Evolutionary conservation across 2,797 vertebrate species (phyloP).

Genomic region (Anolis apletophallus): DNA sequence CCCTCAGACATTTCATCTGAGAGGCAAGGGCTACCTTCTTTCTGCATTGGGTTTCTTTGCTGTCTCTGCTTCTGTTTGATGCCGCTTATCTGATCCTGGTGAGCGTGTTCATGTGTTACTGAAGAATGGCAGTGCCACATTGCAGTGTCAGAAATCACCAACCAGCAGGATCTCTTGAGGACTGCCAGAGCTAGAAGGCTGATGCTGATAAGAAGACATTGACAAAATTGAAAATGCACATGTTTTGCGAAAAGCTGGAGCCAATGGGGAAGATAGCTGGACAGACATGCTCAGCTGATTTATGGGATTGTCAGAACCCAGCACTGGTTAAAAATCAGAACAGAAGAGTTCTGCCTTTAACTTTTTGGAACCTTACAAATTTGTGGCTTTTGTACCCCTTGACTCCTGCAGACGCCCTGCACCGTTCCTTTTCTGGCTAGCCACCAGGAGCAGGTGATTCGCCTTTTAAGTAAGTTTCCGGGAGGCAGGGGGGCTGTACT

Average conservation of each 20-base stretch:
- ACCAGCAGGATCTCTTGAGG: slow-evolving; percentile 40
- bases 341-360: not conserved
- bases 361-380: no score
- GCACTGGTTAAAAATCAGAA: not conserved
- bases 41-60: slow-evolving; percentile 17
- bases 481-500: no score
- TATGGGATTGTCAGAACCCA: slow-evolving; percentile 17
- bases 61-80: slow-evolving; percentile 19
- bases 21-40: slow-evolving; percentile 1
- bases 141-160: slow-evolving; percentile 40
- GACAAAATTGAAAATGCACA: slow-evolving; percentile 42
- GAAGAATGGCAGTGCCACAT: slow-evolving; percentile 44
- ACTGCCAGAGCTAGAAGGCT: slow-evolving; percentile 41
- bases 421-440: no score
- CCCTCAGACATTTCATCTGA: slow-evolving; percentile 20
- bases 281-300: not conserved
- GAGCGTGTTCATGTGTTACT: slow-evolving; percentile 27
- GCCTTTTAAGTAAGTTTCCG: no score
- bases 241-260: slow-evolving; percentile 28
- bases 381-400: no score
- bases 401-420: no score
- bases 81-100: slow-evolving; percentile 36
- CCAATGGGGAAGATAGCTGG: slow-evolving; percentile 9
- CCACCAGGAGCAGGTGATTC: not conserved
- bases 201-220: slow-evolving; percentile 39